These are phyloP conservation scores for Oreochromis mossambicus DNA, from an alignment of 2,797 vertebrate genomes.

Conservation along the genomic window DNA sequence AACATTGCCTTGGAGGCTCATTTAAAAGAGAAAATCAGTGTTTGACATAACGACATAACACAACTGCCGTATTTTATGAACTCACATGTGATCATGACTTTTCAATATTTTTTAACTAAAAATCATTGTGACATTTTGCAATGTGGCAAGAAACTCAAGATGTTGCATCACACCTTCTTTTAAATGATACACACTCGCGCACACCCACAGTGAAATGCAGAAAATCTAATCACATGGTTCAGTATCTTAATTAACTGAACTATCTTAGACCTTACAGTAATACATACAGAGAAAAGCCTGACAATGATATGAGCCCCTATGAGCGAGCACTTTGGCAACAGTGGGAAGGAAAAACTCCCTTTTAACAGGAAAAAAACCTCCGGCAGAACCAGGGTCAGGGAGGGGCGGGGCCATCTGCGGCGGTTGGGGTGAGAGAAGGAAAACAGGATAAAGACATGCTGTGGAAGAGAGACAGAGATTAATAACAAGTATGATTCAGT, in stretches of 20 bases:
- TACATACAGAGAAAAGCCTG: too few relatives aligned
- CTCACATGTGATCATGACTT: neutral
- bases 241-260: neutral
- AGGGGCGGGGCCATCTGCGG: too few relatives aligned
- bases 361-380: too few relatives aligned
- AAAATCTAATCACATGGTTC: neutral
- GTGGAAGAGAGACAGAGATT: neutral
- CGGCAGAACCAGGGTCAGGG: too few relatives aligned
- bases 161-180: too few relatives aligned
- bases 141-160: neutral
- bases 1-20: neutral
- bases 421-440: neutral
- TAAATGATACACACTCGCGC: too few relatives aligned
- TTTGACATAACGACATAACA: neutral
- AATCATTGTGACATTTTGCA: neutral
- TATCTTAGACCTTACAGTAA: too few relatives aligned
- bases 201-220: neutral
- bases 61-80: neutral
- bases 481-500: fast-evolving
- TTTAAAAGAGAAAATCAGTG: neutral
- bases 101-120: neutral
- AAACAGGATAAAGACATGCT: neutral
- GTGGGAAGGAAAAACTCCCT: too few relatives aligned
- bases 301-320: too few relatives aligned
- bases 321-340: too few relatives aligned